A percentile compares a stretch with the other conserved stretches of the same genome.
Conservation (phyloP, 2,888 invertebrate species). For the Parthenolecanium corni region DNA sequence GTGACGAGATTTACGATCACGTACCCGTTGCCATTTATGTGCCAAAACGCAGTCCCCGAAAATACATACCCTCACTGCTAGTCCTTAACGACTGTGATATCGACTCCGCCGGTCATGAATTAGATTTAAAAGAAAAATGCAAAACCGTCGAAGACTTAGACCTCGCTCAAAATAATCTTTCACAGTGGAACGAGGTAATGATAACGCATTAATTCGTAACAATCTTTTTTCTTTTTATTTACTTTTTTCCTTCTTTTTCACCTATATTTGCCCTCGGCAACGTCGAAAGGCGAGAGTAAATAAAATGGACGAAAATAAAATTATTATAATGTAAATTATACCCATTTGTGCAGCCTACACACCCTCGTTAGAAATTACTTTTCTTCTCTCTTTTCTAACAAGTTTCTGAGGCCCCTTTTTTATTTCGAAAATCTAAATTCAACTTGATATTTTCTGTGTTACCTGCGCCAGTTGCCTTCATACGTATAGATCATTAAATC, state of each 20-base stretch:
- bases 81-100: constrained; percentile 87
- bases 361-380: background rate
- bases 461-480: too few species aligned
- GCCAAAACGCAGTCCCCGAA: constrained; percentile 62
- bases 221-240: background rate
- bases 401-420: too few species aligned
- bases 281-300: background rate
- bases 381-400: background rate
- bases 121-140: constrained; percentile 67
- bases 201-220: background rate
- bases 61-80: constrained; percentile 61
- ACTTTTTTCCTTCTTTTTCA: background rate
- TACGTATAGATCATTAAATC: too few species aligned
- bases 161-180: constrained; percentile 81
- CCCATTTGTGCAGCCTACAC: background rate
- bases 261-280: background rate
- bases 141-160: constrained; percentile 87
- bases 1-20: constrained; percentile 44
- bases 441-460: too few species aligned
- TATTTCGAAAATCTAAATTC: too few species aligned
- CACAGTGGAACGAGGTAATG: constrained; percentile 74
- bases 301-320: constrained; percentile 4
- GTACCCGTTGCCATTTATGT: constrained; percentile 75
- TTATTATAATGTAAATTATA: background rate
- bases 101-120: constrained; percentile 73